These are phyloP conservation scores for Nesometra sesokonis DNA, from an alignment of 35 echinoderm and acorn worm genomes.

Conservation along the genomic window DNA sequence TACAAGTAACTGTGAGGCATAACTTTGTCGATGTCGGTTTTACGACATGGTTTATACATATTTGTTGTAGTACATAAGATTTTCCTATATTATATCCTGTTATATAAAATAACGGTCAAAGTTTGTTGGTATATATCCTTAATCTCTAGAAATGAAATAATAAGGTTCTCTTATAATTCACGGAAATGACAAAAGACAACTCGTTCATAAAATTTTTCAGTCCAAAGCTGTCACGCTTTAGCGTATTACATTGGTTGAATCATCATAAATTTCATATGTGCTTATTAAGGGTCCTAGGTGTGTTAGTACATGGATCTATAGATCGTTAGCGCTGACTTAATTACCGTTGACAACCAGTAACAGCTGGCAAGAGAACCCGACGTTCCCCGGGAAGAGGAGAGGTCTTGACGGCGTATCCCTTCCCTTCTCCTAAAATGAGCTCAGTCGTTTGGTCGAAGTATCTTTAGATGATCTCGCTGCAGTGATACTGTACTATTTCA, in stretches of 20 bases:
- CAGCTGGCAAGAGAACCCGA: neutral
- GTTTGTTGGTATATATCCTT: no score
- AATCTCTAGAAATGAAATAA: no score
- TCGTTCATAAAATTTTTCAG: neutral
- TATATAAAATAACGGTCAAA: no score
- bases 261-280: neutral
- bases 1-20: no score
- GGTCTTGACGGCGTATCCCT: neutral
- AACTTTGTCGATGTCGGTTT: no score
- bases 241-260: neutral
- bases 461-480: neutral
- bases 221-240: neutral
- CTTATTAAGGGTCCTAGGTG: neutral
- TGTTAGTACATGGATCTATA: neutral
- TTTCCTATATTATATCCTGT: no score
- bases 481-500: neutral
- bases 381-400: neutral
- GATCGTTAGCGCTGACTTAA: neutral
- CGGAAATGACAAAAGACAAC: neutral
- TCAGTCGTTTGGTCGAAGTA: neutral
- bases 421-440: neutral
- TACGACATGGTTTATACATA: no score
- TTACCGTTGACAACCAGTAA: neutral
- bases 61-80: no score
- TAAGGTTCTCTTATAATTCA: neutral